Conservation (phyloP, 2,888 invertebrate genomes). For the Dicranocentrus wangi region DNA sequence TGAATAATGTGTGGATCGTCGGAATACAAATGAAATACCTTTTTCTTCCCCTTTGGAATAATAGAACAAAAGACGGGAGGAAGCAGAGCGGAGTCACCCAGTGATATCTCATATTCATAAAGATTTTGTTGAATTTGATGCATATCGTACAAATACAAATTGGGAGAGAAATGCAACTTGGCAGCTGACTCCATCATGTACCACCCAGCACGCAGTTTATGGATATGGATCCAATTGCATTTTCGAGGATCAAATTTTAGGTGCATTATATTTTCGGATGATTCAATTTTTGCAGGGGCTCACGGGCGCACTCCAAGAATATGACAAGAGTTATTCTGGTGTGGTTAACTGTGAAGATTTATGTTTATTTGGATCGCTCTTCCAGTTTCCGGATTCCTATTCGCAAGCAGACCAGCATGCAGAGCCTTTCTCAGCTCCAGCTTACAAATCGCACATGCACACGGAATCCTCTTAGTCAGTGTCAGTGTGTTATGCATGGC, state of each 20-base stretch:
- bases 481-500: background rate
- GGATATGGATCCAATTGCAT: no score
- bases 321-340: background rate
- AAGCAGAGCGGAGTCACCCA: constrained; percentile 8
- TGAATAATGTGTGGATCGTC: no score
- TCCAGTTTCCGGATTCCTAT: constrained; percentile 14
- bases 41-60: no score
- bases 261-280: constrained; percentile 5
- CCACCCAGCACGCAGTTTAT: no score
- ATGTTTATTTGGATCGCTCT: constrained; percentile 24
- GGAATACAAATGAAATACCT: no score
- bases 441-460: no score
- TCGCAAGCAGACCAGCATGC: background rate
- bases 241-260: background rate
- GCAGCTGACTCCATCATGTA: constrained; percentile 12
- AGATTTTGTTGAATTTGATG: constrained; percentile 8
- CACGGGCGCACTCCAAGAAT: background rate
- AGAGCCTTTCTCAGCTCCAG: no score
- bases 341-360: constrained; percentile 25
- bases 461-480: background rate
- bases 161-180: constrained; percentile 22
- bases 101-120: constrained; percentile 5
- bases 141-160: constrained; percentile 16
- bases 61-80: background rate
- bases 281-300: constrained; percentile 4